Evolutionary conservation across 2,888 invertebrate genomes (phyloP).

Genomic region (Geotrupes spiniger): DNA sequence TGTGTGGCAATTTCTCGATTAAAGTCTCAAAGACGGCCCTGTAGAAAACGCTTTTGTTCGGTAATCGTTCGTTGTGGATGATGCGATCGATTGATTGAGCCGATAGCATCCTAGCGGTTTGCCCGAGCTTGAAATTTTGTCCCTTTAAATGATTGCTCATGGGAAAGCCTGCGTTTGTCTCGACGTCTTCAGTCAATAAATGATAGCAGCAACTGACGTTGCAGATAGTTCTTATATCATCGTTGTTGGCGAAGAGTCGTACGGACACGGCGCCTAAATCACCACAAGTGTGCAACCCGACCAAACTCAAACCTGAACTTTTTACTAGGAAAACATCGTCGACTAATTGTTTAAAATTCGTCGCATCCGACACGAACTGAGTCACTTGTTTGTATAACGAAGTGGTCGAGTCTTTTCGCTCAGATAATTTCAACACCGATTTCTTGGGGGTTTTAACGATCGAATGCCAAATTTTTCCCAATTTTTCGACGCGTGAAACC

Average conservation of each 20-base stretch:
- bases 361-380: slow-evolving; percentile 58
- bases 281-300: slow-evolving; percentile 89
- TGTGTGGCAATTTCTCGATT: slow-evolving; percentile 49
- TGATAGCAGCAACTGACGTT: slow-evolving; percentile 92
- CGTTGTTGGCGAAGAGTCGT: slow-evolving; percentile 61
- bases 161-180: slow-evolving; percentile 59
- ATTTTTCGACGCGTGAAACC: slow-evolving; percentile 53
- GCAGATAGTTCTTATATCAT: slow-evolving; percentile 61
- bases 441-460: slow-evolving; percentile 31
- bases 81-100: slow-evolving; percentile 79
- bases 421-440: slow-evolving; percentile 24
- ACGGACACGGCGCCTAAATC: slow-evolving; percentile 73
- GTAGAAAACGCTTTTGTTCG: slow-evolving; percentile 68
- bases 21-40: slow-evolving; percentile 73
- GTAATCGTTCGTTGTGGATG: slow-evolving; percentile 54
- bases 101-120: slow-evolving; percentile 82
- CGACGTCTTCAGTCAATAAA: slow-evolving; percentile 60
- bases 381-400: slow-evolving; percentile 60
- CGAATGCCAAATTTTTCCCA: slow-evolving; percentile 48
- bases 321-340: slow-evolving; percentile 51
- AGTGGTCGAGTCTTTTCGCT: slow-evolving; percentile 25
- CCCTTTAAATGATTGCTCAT: slow-evolving; percentile 61
- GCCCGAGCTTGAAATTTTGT: slow-evolving; percentile 56
- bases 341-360: slow-evolving; percentile 56
- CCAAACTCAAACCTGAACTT: slow-evolving; percentile 54